A percentile compares a stretch with the other conserved stretches of the same genome.
phyloP scores from a whole-genome alignment of 2,797 vertebrate genomes.

The Syndactyla subalaris region DNA sequence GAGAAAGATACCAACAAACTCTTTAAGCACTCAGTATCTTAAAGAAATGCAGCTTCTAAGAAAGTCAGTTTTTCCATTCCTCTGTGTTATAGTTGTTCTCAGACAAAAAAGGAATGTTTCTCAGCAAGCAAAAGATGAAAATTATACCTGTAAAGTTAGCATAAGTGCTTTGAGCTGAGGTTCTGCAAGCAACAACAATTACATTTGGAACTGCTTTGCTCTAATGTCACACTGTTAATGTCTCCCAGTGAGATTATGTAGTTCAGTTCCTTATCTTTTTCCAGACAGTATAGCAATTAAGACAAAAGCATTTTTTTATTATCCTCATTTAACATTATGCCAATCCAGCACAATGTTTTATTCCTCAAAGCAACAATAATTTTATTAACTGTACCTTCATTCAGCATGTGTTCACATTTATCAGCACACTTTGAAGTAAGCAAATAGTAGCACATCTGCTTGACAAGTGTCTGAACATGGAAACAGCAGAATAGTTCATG shows the following conservation, averaged over 20 bases:
- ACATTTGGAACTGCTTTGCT: background rate
- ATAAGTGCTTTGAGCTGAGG: background rate
- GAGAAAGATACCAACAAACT: background rate
- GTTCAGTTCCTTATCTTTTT: background rate
- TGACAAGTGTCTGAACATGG: background rate
- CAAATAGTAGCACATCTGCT: background rate
- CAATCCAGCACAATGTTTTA: background rate
- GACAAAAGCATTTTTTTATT: background rate
- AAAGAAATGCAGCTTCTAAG: background rate
- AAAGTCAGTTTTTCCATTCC: background rate
- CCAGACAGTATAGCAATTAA: background rate
- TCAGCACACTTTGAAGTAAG: background rate
- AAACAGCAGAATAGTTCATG: background rate
- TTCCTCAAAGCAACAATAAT: background rate
- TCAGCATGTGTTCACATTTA: fast-evolving
- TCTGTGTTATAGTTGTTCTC: background rate
- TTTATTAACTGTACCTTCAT: background rate
- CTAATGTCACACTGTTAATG: background rate
- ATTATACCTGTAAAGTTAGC: background rate
- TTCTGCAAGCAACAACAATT: background rate
- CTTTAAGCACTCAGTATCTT: background rate
- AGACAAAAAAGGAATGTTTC: background rate
- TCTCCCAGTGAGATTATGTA: background rate
- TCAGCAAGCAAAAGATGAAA: background rate
- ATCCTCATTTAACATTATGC: background rate